phyloP scores from a whole-genome alignment of 1,140 invertebrate species.

The Pristionchus pacificus region DNA sequence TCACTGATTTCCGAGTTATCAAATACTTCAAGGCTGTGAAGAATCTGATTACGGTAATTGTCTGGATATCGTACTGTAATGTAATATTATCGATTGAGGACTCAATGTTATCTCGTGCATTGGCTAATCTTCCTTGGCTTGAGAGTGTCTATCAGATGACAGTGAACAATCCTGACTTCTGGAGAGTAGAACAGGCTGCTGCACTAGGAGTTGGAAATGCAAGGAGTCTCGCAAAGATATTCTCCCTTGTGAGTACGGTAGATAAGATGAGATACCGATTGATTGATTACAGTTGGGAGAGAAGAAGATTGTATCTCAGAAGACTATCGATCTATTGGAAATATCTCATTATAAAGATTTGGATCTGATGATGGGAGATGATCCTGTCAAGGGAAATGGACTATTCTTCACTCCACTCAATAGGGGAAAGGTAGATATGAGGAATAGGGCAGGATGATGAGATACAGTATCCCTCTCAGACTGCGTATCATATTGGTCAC shows the following conservation, averaged over 20 bases:
- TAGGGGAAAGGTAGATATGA: neutral
- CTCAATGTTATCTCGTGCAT: constrained; percentile 22
- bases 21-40: constrained; percentile 30
- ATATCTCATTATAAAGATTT: constrained; percentile 11
- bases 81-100: constrained; percentile 21
- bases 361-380: constrained; percentile 13
- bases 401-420: constrained; percentile 9
- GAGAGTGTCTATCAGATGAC: constrained; percentile 42
- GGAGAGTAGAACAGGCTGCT: constrained; percentile 43
- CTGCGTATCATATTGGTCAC: constrained; percentile 31
- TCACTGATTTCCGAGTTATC: constrained; percentile 33
- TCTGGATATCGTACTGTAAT: constrained; percentile 7
- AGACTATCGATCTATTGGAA: constrained; percentile 4
- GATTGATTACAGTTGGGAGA: constrained; percentile 7
- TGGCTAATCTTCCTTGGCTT: constrained; percentile 44
- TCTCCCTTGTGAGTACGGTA: constrained; percentile 28
- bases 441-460: neutral
- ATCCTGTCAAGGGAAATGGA: constrained; percentile 9
- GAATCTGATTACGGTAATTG: constrained; percentile 26
- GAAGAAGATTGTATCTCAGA: constrained; percentile 8
- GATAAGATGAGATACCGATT: constrained; percentile 3
- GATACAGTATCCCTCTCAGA: constrained; percentile 11
- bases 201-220: constrained; percentile 56
- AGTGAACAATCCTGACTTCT: constrained; percentile 41
- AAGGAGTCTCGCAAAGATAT: constrained; percentile 51